Percentiles rank a stretch among this genome's conserved stretches.
Conservation (phyloP, 2,797 vertebrate genomes). For the Taeniopygia guttata region DNA sequence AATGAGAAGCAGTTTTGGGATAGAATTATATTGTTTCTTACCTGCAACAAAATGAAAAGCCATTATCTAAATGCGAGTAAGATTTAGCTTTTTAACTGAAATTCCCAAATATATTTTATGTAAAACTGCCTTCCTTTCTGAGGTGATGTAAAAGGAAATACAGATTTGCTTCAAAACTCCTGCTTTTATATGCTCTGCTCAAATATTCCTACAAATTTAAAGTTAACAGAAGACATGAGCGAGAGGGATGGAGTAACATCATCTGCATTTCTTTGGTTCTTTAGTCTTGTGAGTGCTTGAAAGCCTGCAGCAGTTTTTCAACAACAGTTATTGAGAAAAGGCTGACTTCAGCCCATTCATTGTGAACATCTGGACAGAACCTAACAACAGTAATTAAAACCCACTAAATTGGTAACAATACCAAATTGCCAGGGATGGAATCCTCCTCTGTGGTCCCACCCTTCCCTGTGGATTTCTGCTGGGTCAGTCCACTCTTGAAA, state of each 20-base stretch:
- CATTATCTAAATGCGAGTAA: background rate
- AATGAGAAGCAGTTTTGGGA: background rate
- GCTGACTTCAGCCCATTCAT: conserved; percentile 55
- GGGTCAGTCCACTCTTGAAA: background rate
- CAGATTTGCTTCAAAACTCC: background rate
- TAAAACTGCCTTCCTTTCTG: background rate
- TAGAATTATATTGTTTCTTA: background rate
- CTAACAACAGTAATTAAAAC: conserved; percentile 40
- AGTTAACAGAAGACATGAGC: background rate
- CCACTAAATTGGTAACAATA: conserved; percentile 40
- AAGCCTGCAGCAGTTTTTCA: conserved; percentile 14
- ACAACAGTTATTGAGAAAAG: conserved; percentile 38
- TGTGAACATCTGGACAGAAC: conserved; percentile 23
- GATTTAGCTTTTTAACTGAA: background rate
- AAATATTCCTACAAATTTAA: background rate
- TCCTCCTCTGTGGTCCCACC: background rate
- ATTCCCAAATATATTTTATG: background rate
- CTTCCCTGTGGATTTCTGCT: conserved; percentile 39
- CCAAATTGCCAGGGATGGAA: background rate
- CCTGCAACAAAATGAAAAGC: background rate
- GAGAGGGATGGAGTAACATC: background rate
- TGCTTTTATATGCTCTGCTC: background rate
- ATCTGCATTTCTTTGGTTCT: background rate
- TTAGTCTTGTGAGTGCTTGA: background rate
- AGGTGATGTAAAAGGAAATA: background rate